Percentiles rank a stretch among this genome's conserved stretches.
Conservation (phyloP, 1,140 invertebrate genomes). For the Caerostris darwini region DNA sequence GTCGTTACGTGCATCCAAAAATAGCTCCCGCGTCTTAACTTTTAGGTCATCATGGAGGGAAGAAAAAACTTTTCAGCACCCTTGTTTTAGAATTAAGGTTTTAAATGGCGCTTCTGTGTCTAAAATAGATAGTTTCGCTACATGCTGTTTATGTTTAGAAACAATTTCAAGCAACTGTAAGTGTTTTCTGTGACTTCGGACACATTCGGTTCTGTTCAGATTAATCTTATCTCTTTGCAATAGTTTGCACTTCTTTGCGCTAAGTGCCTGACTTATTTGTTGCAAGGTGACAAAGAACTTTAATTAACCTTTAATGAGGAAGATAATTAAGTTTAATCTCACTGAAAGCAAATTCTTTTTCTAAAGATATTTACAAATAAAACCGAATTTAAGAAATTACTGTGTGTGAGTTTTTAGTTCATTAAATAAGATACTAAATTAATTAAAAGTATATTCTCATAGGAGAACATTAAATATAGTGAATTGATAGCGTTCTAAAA, state of each 20-base stretch:
- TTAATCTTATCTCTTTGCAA: neutral
- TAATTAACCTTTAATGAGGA: neutral
- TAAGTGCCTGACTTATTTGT: neutral
- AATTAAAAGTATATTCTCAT: too few relatives aligned
- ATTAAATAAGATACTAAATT: too few relatives aligned
- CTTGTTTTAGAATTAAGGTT: constrained; percentile 52
- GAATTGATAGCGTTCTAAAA: too few relatives aligned
- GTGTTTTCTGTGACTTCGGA: neutral
- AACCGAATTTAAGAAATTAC: too few relatives aligned
- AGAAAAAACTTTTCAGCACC: constrained; percentile 40
- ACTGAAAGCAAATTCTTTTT: too few relatives aligned
- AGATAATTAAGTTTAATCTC: neutral
- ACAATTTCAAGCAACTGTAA: neutral
- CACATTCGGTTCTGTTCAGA: neutral
- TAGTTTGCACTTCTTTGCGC: neutral
- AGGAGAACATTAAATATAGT: too few relatives aligned
- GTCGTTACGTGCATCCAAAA: constrained; percentile 14
- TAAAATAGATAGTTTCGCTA: constrained; percentile 55
- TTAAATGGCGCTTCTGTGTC: constrained; percentile 51
- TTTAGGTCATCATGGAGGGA: constrained; percentile 36
- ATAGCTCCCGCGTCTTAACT: constrained; percentile 18
- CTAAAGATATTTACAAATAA: too few relatives aligned
- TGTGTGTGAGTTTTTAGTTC: too few relatives aligned
- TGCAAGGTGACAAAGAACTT: neutral
- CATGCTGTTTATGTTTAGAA: constrained; percentile 44